Conservation (phyloP, 2,888 invertebrate species). For the Omphaloscelis lunosa region DNA sequence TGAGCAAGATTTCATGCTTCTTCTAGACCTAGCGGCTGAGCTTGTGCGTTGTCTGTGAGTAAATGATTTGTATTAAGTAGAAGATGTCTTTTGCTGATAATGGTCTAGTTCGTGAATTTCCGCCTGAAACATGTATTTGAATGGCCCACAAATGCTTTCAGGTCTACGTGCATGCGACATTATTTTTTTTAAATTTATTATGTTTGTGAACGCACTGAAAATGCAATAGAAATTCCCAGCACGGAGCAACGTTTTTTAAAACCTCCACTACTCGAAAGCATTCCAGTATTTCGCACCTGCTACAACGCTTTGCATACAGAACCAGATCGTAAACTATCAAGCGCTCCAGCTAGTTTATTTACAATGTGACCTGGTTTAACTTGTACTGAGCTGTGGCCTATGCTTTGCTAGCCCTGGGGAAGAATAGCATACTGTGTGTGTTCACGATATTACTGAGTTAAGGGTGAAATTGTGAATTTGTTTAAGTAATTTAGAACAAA, state of each 20-base stretch:
- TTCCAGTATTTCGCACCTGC: conserved; percentile 26
- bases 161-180: neutral
- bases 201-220: neutral
- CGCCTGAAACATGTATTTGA: neutral
- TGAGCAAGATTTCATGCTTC: too few relatives aligned
- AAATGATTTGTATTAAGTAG: too few relatives aligned
- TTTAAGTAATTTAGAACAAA: neutral
- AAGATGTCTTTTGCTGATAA: too few relatives aligned
- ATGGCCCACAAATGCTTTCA: neutral
- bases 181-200: neutral
- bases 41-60: too few relatives aligned
- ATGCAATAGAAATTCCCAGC: neutral
- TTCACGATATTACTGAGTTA: neutral
- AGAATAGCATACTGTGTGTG: neutral
- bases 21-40: too few relatives aligned
- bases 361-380: conserved; percentile 51
- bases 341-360: conserved; percentile 50
- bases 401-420: conserved; percentile 9
- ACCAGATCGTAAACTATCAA: conserved; percentile 41
- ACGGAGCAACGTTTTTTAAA: conserved; percentile 29
- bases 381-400: conserved; percentile 24
- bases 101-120: neutral
- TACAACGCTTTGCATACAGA: conserved; percentile 48
- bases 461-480: neutral
- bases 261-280: neutral